Conservation (phyloP, 2,113 vertebrate genomes). For the Anas platyrhynchos region DNA sequence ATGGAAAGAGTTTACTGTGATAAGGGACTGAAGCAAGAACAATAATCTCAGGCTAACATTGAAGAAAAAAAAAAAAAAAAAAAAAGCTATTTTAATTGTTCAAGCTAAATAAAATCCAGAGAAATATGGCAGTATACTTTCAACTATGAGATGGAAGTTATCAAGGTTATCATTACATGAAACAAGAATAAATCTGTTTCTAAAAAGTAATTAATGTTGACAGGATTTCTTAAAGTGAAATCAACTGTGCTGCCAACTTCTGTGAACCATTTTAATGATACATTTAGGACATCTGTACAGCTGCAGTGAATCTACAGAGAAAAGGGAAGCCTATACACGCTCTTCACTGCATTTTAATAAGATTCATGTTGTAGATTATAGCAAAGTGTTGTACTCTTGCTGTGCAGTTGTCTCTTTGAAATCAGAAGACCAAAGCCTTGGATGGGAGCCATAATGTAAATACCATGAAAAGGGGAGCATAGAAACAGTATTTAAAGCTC, state of each 20-base stretch:
- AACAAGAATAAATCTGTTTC: background rate
- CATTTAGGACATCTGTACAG: background rate
- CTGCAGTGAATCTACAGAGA: background rate
- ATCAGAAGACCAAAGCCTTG: background rate
- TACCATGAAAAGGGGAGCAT: background rate
- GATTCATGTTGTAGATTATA: background rate
- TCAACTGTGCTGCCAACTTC: background rate
- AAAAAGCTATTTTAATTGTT: background rate
- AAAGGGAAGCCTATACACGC: background rate
- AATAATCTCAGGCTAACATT: background rate
- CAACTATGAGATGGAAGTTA: background rate
- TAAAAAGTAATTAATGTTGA: background rate
- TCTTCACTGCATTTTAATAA: conserved; percentile 48
- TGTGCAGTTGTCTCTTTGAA: conserved; percentile 42
- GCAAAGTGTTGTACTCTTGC: conserved; percentile 38
- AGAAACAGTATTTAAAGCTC: conserved; percentile 28
- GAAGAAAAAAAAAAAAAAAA: background rate
- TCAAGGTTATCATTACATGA: background rate
- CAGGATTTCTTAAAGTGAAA: background rate
- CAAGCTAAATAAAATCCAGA: background rate
- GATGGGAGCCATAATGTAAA: conserved; percentile 1
- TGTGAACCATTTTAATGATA: background rate
- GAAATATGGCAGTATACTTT: background rate
- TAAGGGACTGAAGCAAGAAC: background rate
- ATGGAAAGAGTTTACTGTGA: background rate